Conservation (phyloP, 2,113 vertebrate genomes). For the Ochotona princeps region DNA sequence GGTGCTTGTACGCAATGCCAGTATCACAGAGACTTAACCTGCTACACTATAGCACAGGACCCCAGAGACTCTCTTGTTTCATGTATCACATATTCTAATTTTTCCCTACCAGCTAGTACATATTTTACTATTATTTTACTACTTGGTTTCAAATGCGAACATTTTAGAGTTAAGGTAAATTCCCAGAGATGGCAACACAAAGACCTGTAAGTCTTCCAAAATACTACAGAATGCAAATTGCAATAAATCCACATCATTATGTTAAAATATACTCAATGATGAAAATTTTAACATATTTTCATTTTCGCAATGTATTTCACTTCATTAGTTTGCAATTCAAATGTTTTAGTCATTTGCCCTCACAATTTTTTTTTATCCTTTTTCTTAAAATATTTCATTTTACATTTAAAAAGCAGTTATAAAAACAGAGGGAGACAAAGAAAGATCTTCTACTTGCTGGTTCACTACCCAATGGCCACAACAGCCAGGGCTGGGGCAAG, state of each 20-base stretch:
- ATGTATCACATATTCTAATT: neutral
- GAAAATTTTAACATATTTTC: neutral
- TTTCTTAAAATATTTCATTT: neutral
- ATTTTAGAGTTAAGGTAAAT: neutral
- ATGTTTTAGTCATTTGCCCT: neutral
- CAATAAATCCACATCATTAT: neutral
- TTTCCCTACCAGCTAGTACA: neutral
- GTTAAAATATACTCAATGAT: neutral
- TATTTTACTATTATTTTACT: neutral
- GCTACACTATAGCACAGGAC: no score
- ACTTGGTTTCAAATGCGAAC: conserved; percentile 31
- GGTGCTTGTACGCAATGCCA: no score
- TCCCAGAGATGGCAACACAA: conserved; percentile 39
- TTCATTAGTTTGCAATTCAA: conserved; percentile 32
- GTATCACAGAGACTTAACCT: no score
- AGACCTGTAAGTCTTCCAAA: conserved; percentile 15
- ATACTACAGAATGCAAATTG: neutral
- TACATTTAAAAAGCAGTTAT: no score
- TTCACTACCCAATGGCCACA: no score
- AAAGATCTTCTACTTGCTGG: no score
- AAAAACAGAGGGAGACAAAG: no score
- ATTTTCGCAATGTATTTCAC: neutral
- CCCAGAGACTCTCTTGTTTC: neutral
- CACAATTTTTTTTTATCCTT: neutral
- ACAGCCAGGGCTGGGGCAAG: no score